phyloP scores from a whole-genome alignment of 2,113 vertebrate genomes.

The Microcebus jonahi region DNA sequence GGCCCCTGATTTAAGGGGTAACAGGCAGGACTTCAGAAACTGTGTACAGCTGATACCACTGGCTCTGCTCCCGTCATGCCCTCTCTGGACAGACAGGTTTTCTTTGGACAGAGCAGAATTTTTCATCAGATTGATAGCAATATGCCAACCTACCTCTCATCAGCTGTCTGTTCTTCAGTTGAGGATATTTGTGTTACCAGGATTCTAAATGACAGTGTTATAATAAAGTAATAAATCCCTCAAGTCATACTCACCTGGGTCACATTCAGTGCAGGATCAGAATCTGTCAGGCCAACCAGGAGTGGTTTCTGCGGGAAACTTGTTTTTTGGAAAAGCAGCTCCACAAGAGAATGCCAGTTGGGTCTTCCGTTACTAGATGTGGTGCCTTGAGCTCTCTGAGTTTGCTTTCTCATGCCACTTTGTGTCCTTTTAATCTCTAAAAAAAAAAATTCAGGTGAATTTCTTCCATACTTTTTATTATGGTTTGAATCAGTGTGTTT shows the following conservation, averaged over 20 bases:
- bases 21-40: not conserved
- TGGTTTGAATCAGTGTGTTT: not conserved
- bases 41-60: not conserved
- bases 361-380: not conserved
- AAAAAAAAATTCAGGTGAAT: not conserved
- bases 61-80: not conserved
- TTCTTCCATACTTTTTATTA: not conserved
- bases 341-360: fast-evolving
- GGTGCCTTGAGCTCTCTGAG: not conserved
- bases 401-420: not conserved
- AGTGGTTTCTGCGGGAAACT: too few species aligned
- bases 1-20: not conserved
- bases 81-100: not conserved
- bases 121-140: not conserved
- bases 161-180: not conserved
- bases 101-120: not conserved
- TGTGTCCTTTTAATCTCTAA: not conserved
- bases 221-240: not conserved
- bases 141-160: not conserved
- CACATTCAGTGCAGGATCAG: not conserved
- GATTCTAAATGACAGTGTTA: not conserved
- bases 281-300: not conserved
- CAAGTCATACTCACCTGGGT: not conserved
- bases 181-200: not conserved
- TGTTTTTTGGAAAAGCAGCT: not conserved